These are phyloP conservation scores for Gonocerus acuteangulatus DNA, from an alignment of 2,888 invertebrate species.

Conservation along the genomic window DNA sequence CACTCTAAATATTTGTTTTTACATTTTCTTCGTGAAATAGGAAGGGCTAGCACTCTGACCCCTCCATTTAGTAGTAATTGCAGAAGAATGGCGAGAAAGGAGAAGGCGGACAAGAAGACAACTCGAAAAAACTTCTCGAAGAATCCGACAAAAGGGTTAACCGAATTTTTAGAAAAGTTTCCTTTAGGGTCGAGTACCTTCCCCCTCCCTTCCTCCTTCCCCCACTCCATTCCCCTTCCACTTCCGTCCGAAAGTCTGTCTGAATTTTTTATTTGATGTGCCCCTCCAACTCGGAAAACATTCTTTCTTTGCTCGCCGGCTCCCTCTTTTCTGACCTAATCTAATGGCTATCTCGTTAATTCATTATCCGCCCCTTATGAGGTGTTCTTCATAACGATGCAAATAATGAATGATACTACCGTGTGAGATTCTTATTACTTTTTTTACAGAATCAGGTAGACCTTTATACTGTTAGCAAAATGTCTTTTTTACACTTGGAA, in stretches of 20 bases:
- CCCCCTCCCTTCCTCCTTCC: not conserved
- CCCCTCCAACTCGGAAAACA: conserved; percentile 5
- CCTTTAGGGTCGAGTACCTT: not conserved
- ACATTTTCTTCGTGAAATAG: too few relatives aligned
- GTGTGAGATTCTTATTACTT: too few relatives aligned
- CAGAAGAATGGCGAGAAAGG: too few relatives aligned
- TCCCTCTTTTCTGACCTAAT: not conserved
- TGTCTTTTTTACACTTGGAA: too few relatives aligned
- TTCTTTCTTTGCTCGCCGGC: conserved; percentile 1
- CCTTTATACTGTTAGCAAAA: too few relatives aligned
- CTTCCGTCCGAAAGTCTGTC: not conserved
- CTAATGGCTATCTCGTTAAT: too few relatives aligned
- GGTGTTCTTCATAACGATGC: too few relatives aligned
- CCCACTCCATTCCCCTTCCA: not conserved
- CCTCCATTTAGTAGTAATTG: not conserved
- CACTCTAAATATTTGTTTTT: too few relatives aligned
- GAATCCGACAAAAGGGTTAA: conserved; percentile 25
- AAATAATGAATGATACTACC: too few relatives aligned
- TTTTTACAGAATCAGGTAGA: too few relatives aligned
- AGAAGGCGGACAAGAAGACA: not conserved
- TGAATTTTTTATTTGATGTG: conserved; percentile 34
- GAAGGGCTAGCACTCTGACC: too few relatives aligned
- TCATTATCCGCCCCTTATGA: too few relatives aligned
- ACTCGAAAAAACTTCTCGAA: conserved; percentile 2
- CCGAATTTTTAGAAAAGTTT: conserved; percentile 30